Conservation (phyloP, 2,888 invertebrate species). For the Leptura quadrifasciata region DNA sequence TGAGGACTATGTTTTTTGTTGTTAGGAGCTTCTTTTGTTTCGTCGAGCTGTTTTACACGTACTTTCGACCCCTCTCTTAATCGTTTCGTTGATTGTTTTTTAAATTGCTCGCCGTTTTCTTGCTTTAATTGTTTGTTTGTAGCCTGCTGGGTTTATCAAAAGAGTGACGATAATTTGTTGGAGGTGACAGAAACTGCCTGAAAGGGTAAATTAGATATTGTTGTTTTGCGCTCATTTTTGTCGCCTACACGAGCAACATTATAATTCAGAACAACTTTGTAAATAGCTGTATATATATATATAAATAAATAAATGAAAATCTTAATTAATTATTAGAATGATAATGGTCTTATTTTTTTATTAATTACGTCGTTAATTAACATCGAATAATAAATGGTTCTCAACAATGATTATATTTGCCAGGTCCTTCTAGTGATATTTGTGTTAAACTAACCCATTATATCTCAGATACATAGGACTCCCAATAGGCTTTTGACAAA, state of each 20-base stretch:
- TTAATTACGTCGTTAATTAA: too few species aligned
- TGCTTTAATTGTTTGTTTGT: constrained; percentile 59
- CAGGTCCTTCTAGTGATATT: too few species aligned
- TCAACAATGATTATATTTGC: too few species aligned
- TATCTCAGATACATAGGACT: too few species aligned
- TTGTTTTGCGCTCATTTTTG: constrained; percentile 15
- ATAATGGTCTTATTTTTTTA: too few species aligned
- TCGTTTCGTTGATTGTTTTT: constrained; percentile 63
- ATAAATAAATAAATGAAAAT: too few species aligned
- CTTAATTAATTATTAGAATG: too few species aligned
- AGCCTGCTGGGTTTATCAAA: constrained; percentile 47
- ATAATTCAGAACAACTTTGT: neutral
- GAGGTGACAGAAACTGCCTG: constrained; percentile 40
- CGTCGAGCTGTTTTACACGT: constrained; percentile 62
- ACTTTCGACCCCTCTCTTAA: constrained; percentile 59
- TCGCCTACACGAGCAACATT: neutral
- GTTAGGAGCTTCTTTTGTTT: constrained; percentile 60
- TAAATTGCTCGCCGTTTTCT: constrained; percentile 61
- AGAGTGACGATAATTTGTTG: constrained; percentile 49
- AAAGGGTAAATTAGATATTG: constrained; percentile 25
- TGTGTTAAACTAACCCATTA: too few species aligned
- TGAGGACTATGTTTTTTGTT: constrained; percentile 58
- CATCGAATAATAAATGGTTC: too few species aligned
- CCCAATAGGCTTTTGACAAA: too few species aligned
- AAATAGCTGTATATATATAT: too few species aligned